Evolutionary conservation across 2,888 invertebrate genomes (phyloP).

Genomic region (Arenicola marina): DNA sequence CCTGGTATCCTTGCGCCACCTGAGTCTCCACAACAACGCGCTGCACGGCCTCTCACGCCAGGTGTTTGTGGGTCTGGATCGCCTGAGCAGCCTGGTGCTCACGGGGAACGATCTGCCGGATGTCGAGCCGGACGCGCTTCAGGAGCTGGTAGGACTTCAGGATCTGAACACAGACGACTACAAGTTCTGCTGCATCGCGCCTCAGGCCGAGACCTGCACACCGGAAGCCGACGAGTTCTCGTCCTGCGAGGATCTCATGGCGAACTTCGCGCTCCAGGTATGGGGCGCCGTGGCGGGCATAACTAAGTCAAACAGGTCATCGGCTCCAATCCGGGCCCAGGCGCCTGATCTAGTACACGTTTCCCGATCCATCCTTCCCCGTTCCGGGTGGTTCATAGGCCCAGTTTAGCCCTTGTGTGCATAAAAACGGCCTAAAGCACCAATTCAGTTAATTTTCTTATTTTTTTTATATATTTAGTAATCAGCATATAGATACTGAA

Average conservation of each 20-base stretch:
- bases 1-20: constrained; percentile 17
- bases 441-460: too few relatives aligned
- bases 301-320: too few relatives aligned
- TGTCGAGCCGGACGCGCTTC: constrained; percentile 21
- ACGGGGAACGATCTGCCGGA: constrained; percentile 19
- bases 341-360: too few relatives aligned
- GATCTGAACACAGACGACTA: constrained; percentile 43
- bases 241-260: constrained; percentile 38
- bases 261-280: constrained; percentile 36
- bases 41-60: constrained; percentile 3
- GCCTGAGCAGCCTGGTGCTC: constrained; percentile 14
- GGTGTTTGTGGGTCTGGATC: constrained; percentile 3
- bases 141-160: constrained; percentile 10
- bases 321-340: too few relatives aligned
- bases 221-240: constrained; percentile 37
- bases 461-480: too few relatives aligned
- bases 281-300: too few relatives aligned
- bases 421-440: too few relatives aligned
- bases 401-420: too few relatives aligned
- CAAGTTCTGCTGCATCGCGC: constrained; percentile 53
- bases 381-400: too few relatives aligned
- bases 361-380: too few relatives aligned
- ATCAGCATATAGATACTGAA: too few relatives aligned
- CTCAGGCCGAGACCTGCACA: constrained; percentile 19
- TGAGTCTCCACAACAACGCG: constrained; percentile 22